Percentiles rank a stretch among this genome's conserved stretches.
Conservation (phyloP, 2,797 vertebrate genomes). For the Sebastes matsubarae region DNA sequence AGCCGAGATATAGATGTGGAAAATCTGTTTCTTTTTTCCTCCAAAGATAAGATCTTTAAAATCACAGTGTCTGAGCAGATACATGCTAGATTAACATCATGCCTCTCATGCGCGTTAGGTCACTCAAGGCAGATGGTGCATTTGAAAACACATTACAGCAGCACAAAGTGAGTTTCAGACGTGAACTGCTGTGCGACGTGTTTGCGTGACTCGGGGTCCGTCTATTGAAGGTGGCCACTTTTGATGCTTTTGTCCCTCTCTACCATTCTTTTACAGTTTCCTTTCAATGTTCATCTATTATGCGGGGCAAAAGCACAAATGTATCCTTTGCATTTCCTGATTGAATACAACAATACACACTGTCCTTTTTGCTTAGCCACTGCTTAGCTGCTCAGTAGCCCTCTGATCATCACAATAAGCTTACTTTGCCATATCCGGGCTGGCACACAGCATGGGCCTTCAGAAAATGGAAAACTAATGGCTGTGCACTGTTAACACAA, state of each 20-base stretch:
- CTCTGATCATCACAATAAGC: constrained; percentile 78
- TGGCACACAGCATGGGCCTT: constrained; percentile 75
- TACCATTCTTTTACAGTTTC: constrained; percentile 78
- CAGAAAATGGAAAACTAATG: constrained; percentile 79
- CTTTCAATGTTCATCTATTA: constrained; percentile 69
- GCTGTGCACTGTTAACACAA: constrained; percentile 76
- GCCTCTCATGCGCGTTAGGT: constrained; percentile 2
- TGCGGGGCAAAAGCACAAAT: constrained; percentile 71
- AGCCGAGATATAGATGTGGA: constrained; percentile 34
- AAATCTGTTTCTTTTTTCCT: constrained; percentile 40
- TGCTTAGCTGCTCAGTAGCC: constrained; percentile 62
- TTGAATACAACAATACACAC: constrained; percentile 74
- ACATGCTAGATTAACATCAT: constrained; percentile 6
- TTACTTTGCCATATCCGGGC: constrained; percentile 75
- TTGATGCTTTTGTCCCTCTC: constrained; percentile 72
- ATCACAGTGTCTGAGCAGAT: constrained; percentile 13
- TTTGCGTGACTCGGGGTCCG: constrained; percentile 67
- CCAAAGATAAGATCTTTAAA: constrained; percentile 25
- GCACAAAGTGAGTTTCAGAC: constrained; percentile 12
- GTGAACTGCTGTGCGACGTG: constrained; percentile 29
- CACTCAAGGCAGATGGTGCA: constrained; percentile 24
- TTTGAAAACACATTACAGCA: constrained; percentile 27
- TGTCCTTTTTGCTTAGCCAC: constrained; percentile 69
- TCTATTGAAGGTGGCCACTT: constrained; percentile 58
- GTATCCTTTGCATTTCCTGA: constrained; percentile 78